A percentile compares a stretch with the other conserved stretches of the same genome.
These are phyloP conservation scores for Gastracanthus pulcherrimus DNA, from an alignment of 2,888 invertebrate genomes.

Conservation along the genomic window DNA sequence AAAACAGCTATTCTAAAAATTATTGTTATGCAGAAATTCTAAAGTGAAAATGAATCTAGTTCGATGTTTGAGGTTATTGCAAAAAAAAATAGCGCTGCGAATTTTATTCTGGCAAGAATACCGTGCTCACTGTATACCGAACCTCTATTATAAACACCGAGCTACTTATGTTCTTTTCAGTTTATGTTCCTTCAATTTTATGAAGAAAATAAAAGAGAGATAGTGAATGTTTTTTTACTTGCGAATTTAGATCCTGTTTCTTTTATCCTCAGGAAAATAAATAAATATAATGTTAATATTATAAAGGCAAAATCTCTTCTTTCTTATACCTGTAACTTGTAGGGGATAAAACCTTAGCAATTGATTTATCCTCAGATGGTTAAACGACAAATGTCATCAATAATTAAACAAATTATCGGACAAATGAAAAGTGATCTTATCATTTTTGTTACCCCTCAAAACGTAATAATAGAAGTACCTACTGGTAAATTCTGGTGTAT, in stretches of 20 bases:
- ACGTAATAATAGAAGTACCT: too few relatives aligned
- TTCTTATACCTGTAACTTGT: background rate
- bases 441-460: too few relatives aligned
- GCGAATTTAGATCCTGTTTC: background rate
- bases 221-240: slow-evolving; percentile 26
- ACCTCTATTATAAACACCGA: too few relatives aligned
- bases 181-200: slow-evolving; percentile 8
- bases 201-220: background rate
- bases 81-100: background rate
- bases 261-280: background rate
- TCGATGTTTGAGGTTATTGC: background rate
- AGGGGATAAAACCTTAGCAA: background rate
- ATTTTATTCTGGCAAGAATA: slow-evolving; percentile 20
- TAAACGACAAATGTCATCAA: slow-evolving; percentile 7
- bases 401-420: too few relatives aligned
- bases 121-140: too few relatives aligned
- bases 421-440: too few relatives aligned
- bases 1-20: slow-evolving; percentile 15
- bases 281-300: background rate
- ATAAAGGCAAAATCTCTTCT: background rate
- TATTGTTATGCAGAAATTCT: slow-evolving; percentile 4
- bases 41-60: background rate
- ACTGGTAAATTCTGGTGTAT: too few relatives aligned
- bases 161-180: background rate
- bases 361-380: background rate